Percentiles rank a stretch among this genome's conserved stretches.
These are phyloP conservation scores for Acromyrmex echinatior DNA, from an alignment of 1,140 invertebrate genomes.

Conservation along the genomic window DNA sequence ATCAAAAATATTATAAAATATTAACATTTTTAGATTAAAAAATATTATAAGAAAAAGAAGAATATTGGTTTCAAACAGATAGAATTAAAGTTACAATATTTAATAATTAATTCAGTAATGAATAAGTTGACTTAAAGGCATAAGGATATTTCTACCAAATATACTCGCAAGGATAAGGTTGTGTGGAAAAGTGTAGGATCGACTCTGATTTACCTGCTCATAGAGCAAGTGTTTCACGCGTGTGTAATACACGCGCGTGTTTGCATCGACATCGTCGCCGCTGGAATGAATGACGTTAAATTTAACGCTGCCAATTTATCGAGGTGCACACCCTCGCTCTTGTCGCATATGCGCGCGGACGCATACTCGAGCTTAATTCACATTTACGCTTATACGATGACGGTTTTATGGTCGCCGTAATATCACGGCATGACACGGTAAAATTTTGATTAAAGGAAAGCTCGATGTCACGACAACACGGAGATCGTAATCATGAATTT, in stretches of 20 bases:
- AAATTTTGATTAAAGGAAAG: conserved; percentile 59
- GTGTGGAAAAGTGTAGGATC: conserved; percentile 1
- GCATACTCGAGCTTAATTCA: conserved; percentile 53
- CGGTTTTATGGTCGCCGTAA: conserved; percentile 46
- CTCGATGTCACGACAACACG: not conserved
- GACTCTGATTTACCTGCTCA: conserved; percentile 16
- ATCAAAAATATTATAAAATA: too few species aligned
- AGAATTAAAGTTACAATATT: too few species aligned
- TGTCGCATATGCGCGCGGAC: conserved; percentile 22
- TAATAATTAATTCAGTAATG: too few species aligned
- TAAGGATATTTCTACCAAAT: not conserved
- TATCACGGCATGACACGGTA: conserved; percentile 29
- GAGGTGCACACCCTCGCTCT: conserved; percentile 62
- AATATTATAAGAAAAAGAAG: too few species aligned
- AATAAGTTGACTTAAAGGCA: too few species aligned
- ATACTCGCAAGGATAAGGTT: not conserved
- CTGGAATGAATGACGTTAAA: conserved; percentile 82
- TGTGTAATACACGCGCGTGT: conserved; percentile 23
- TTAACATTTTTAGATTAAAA: too few species aligned
- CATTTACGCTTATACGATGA: conserved; percentile 53
- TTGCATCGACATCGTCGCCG: conserved; percentile 50
- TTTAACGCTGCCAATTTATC: conserved; percentile 84
- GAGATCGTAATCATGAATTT: not conserved
- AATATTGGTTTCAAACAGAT: too few species aligned
- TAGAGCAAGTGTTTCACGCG: conserved; percentile 20